phyloP scores from a whole-genome alignment of 1,140 invertebrate genomes.

The Lepidurus arcticus region DNA sequence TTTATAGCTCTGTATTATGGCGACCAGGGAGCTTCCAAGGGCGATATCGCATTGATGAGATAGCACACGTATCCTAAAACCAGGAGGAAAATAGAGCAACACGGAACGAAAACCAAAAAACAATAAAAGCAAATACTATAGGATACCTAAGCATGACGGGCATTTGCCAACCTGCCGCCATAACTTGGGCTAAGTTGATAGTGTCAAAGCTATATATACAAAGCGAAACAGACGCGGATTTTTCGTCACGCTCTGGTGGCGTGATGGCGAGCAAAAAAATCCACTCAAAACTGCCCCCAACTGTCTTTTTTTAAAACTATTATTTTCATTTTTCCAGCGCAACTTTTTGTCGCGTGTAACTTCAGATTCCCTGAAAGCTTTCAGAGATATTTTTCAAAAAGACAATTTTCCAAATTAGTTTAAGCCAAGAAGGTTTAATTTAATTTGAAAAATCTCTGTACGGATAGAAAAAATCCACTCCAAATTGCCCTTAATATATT shows the following conservation, averaged over 20 bases:
- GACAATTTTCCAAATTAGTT: no score
- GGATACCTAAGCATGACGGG: no score
- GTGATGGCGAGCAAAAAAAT: not conserved
- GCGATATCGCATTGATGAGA: slow-evolving; percentile 14
- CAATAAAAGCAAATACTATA: no score
- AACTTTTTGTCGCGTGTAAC: no score
- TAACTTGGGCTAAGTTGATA: not conserved
- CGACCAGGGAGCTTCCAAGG: not conserved
- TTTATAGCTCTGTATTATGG: slow-evolving; percentile 12
- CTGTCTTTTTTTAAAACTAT: not conserved
- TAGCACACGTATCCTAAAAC: not conserved
- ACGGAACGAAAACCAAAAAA: not conserved
- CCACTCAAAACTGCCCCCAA: not conserved
- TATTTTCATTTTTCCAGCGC: not conserved
- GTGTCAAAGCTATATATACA: not conserved
- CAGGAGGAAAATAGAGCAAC: not conserved
- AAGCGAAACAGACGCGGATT: not conserved
- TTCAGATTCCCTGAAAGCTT: no score
- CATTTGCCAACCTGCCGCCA: not conserved
- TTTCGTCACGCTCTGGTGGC: not conserved
- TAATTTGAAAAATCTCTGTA: no score
- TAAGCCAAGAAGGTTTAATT: no score
- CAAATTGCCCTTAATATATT: no score
- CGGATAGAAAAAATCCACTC: no score
- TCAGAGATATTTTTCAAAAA: no score